Evolutionary conservation across 2,113 vertebrate genomes (phyloP), one percentile per base, ranked within the genome.

Genomic region (Chrysemys picta): DNA sequence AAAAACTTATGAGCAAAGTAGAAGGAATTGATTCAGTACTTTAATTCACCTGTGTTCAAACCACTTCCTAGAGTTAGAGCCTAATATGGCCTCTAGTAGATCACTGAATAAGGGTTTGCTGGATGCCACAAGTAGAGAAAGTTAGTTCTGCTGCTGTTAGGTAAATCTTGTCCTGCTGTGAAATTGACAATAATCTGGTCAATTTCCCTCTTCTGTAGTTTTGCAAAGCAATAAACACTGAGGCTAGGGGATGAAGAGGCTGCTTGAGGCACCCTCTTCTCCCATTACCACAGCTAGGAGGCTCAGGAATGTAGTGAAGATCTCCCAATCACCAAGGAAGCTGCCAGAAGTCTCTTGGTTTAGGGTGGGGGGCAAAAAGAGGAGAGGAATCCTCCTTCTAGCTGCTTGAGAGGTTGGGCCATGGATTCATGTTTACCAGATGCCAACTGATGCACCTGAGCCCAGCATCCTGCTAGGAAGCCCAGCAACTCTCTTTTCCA

Each of bases 31-130:
- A 25, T 5, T 53, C 57, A 80, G 2, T 59, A 5, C 80, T 94
- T 80, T 75, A 53, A 80, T 89, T 75, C 29, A 52, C 90, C 84
- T 62, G 54, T 82, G 82, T 76, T 93, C 50, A 87, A 88, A 54
- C 24, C 11, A 59, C 83, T 82, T 87, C 47, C 11, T 62, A 78
- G 38, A 76, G 38, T 42, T 38, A 45, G n/a, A 4, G 62, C 4
- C 38, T 72, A 82, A 86, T 38, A 17, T 45, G 45, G 85, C 80
- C 19, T 89, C 85, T 69, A 49, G 79, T 69, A 49, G 79, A 16
- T 91, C 78, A 12, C 13, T 87, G 45, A 6, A 6, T n/a, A 31
- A 83, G 35, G 69, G 49, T 38, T 85, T 29, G 89, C 83, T 84
- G 57, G 2, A 72, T 80, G 19, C 42, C 62, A 27, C 54, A 75